phyloP scores from a whole-genome alignment of 2,888 invertebrate genomes.

The Fragum sueziense region DNA sequence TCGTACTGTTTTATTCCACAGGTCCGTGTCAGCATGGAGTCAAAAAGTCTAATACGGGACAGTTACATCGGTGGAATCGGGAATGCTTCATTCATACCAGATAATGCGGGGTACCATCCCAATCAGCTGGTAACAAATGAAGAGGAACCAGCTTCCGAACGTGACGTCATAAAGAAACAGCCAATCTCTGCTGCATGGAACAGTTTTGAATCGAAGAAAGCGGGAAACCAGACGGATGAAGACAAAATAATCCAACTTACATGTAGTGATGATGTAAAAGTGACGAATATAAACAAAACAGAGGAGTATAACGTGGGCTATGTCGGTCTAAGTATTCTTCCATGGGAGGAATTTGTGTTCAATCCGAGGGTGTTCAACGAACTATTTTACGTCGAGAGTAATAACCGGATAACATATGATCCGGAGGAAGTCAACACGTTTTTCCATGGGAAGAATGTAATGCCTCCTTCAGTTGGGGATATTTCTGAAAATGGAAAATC shows the following conservation, averaged over 20 bases:
- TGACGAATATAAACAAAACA: constrained; percentile 53
- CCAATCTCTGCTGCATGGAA: neutral
- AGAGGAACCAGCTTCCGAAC: neutral
- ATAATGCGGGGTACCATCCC: constrained; percentile 18
- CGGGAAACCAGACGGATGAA: constrained; percentile 55
- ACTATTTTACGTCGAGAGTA: constrained; percentile 65
- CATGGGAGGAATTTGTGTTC: constrained; percentile 72
- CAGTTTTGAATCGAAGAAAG: neutral
- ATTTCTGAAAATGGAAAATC: constrained; percentile 69
- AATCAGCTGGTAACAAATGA: constrained; percentile 2
- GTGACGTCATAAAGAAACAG: constrained; percentile 7
- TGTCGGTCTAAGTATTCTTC: constrained; percentile 67
- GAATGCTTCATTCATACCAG: constrained; percentile 50
- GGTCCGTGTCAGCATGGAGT: neutral
- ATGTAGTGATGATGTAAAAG: constrained; percentile 38
- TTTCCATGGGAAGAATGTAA: constrained; percentile 71
- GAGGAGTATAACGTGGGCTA: constrained; percentile 60
- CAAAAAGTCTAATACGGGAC: constrained; percentile 29
- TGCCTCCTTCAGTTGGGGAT: constrained; percentile 69
- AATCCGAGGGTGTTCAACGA: constrained; percentile 67
- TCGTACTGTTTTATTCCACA: too few relatives aligned
- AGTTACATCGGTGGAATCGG: constrained; percentile 56
- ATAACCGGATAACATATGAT: constrained; percentile 68
- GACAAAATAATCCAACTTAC: constrained; percentile 53
- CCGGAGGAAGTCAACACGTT: constrained; percentile 72